Conservation (phyloP, 2,113 vertebrate species). For the Coptodon rendalli region DNA sequence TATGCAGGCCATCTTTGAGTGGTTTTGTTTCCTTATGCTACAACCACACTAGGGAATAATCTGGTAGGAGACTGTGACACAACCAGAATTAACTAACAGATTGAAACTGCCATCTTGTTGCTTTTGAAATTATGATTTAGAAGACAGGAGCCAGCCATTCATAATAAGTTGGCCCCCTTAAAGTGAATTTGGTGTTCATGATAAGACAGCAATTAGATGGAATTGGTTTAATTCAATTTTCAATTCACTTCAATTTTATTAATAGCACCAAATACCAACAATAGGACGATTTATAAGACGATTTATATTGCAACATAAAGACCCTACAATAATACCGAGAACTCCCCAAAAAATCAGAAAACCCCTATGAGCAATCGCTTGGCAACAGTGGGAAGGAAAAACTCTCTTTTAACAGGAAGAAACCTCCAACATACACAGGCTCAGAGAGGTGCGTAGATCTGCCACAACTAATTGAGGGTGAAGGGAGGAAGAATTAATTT, state of each 20-base stretch:
- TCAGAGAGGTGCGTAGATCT: neutral
- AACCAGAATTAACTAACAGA: neutral
- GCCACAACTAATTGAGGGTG: neutral
- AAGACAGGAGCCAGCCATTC: neutral
- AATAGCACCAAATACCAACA: neutral
- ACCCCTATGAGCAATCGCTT: neutral
- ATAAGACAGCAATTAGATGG: neutral
- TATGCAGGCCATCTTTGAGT: neutral
- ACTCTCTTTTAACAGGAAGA: neutral
- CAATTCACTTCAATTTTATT: neutral
- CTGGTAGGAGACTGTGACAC: neutral
- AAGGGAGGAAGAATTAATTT: neutral
- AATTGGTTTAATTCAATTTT: neutral
- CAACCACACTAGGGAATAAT: neutral
- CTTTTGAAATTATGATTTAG: neutral
- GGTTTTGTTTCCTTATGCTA: neutral
- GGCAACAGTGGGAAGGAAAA: neutral
- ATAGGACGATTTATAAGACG: fast-evolving
- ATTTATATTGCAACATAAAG: neutral
- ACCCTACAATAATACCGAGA: neutral
- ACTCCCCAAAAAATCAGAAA: fast-evolving
- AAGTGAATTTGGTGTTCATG: fast-evolving
- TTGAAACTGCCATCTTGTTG: neutral
- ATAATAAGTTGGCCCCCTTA: neutral
- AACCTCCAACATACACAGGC: neutral